Evolutionary conservation across 2,888 invertebrate species (phyloP), one percentile per base, ranked within the genome.

Genomic region (Ptilodon capucinus): DNA sequence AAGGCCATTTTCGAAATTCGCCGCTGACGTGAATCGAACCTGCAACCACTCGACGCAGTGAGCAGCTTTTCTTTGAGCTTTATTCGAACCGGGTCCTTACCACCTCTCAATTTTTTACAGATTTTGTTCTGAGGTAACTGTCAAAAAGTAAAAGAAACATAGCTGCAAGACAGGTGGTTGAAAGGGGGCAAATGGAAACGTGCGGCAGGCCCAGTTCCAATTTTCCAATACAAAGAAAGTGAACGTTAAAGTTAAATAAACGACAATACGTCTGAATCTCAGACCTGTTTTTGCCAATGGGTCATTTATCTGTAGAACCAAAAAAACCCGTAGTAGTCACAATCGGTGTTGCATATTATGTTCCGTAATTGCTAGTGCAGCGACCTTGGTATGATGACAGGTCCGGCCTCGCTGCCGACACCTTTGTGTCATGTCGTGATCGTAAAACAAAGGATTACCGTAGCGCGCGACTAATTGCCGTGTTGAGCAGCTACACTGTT

Each of bases 361-460:
- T 52, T 57, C 60, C 58, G 65, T 65, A 71, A 67, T 65, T 58
- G 62, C 67, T 55, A 64, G 71, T 77, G 78, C 76, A 78, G 72
- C 65, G 64, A 74, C 79, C 79, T 79, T 79, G 76, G 63, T 48
- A 54, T 66, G 73, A 69, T 69, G 71, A 66, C 64, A 59, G 54
- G 40, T 54, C 42, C 47, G 71, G 55, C 75, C 69, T 73, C 71
- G 71, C 56, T 51, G 60, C 54, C 55, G 58, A 45, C 54, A 63
- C 60, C 60, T 64, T 64, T 63, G 62, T 64, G 61, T 55, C 23
- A 57, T 54, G 57, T 65, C 57, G 61, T 58, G 55, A 63, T 64
- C 64, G 62, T 65, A 63, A 63, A 68, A 69, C 69, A 69, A 66
- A 66, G 64, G 64, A 64, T 64, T 64, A 65, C 54, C 53, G 61